Evolutionary conservation across 2,797 vertebrate genomes (phyloP), one percentile per base, ranked within the genome.

Genomic region (Sparidentex hasta): DNA sequence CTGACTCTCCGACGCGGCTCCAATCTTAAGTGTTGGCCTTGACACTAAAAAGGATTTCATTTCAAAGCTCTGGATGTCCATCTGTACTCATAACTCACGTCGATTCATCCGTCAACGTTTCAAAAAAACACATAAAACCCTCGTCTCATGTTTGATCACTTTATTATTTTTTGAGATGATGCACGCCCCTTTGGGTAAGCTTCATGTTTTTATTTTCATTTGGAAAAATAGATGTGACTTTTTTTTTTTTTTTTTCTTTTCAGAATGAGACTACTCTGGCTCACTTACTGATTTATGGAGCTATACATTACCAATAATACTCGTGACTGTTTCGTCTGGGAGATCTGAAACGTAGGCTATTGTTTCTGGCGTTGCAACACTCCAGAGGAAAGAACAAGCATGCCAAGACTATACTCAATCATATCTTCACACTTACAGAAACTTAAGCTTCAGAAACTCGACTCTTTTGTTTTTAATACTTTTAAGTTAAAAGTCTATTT

Each of bases 51-150:
- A 78, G 76, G 74, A 69, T 80, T 90, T 85, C 1, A 69, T 86
- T 91, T 89, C 83, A 88, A 88, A 83, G 86, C n/a, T 25, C 72
- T 82, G 76, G 72, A 78, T 63, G 70, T 80, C 16, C 54, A 38
- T 64, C 76, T 52, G 3, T 0, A 54, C 21, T 51, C 83, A 86
- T 86, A 62, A 87, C 43, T 87, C 78, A 80, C 46, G 71, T 80
- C 65, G 66, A 8, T 64, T 74, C 79, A 80, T 77, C 86, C 80
- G 68, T 90, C 82, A 82, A 14, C 76, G 55, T 81, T 78, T 71
- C 61, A 73, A 67, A 83, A 83, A 83, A 66, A 71, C 54, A 73
- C 73, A 61, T 46, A 74, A 46, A 23, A 63, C 12, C 21, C 27
- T 17, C 44, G 58, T 62, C 58, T 74, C 63, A 65, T 51, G 85